Conservation (phyloP, 2,797 vertebrate species). For the Lutjanus campechanus region DNA sequence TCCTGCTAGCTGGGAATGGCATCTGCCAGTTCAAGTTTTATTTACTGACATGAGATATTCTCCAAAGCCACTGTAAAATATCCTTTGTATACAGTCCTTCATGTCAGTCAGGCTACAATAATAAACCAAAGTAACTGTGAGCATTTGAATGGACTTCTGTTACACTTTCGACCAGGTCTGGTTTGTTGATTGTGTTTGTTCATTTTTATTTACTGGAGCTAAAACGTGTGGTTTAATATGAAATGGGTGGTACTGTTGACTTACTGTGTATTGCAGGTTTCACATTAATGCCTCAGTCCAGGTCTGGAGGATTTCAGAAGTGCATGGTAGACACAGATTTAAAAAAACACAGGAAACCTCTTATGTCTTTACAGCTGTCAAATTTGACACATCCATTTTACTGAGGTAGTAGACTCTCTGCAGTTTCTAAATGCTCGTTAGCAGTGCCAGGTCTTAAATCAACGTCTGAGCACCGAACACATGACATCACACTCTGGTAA, state of each 20-base stretch:
- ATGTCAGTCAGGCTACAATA: not conserved
- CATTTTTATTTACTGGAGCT: conserved; percentile 76
- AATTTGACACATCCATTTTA: conserved; percentile 2
- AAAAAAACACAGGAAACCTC: conserved; percentile 46
- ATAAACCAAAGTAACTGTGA: not conserved
- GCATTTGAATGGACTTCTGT: conserved; percentile 53
- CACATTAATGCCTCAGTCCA: conserved; percentile 39
- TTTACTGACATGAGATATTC: conserved; percentile 1
- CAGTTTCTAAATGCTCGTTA: conserved; percentile 9
- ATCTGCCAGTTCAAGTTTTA: not conserved
- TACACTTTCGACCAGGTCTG: conserved; percentile 52
- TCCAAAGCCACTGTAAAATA: conserved; percentile 1
- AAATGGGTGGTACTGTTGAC: conserved; percentile 42
- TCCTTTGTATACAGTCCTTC: not conserved
- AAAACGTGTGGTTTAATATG: conserved; percentile 55
- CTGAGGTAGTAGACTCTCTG: not conserved
- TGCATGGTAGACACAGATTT: conserved; percentile 30
- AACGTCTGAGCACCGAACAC: conserved; percentile 19
- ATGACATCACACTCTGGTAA: not conserved
- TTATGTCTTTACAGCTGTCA: conserved; percentile 42
- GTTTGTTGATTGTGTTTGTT: conserved; percentile 65
- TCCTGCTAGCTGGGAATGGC: conserved; percentile 8
- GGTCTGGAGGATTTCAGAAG: conserved; percentile 39
- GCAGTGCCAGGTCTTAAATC: conserved; percentile 15
- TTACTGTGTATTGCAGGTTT: conserved; percentile 51